Evolutionary conservation across 2,113 vertebrate genomes (phyloP), one percentile per base, ranked within the genome.

Genomic region (Gobio gobio): DNA sequence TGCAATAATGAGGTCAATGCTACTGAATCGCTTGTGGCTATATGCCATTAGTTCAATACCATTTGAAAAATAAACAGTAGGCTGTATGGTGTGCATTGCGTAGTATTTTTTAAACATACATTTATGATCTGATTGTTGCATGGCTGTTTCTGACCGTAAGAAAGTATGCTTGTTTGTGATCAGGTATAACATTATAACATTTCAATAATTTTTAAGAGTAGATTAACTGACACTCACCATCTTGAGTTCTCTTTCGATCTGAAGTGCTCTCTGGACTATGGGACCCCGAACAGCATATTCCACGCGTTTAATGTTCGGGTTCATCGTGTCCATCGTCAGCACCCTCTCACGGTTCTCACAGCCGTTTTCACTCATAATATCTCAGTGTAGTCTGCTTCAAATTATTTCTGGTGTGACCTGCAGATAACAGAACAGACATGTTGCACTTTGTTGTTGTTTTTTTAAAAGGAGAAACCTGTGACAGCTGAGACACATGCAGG

Each of bases 241-340:
- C 54, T 86, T 88, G 12, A 98, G 93, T 89, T 97, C 96, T 89
- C 92, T 95, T 90, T 97, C 96, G 79, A 98, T 90, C 91, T 97
- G 94, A 86, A 94, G 29, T 4, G 97, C 97, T 0, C 96, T 92
- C 43, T 93, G 91, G 2, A 97, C 95, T 0, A 98, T 95, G 61
- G 96, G 94, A 0, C 97, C 97, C 0, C 97, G 94, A 3, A 98
- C 97, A 0, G 97, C 97, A 5, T 98, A 98, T 88, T 98, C 96
- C 56, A 97, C 91, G 36, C 78, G 91, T 90, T 87, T 94, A 33
- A 98, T 91, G 0, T 92, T 92, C 0, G 94, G 96, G 93, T 97
- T 98, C 95, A 98, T 96, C 84, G 87, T 95, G 78, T 95, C 95
- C 90, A 96, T 4, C 0, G 94, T 97, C 74, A 98, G 91, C 86